Conservation (phyloP, 2,797 vertebrate species). For the Anabacerthia variegaticeps region DNA sequence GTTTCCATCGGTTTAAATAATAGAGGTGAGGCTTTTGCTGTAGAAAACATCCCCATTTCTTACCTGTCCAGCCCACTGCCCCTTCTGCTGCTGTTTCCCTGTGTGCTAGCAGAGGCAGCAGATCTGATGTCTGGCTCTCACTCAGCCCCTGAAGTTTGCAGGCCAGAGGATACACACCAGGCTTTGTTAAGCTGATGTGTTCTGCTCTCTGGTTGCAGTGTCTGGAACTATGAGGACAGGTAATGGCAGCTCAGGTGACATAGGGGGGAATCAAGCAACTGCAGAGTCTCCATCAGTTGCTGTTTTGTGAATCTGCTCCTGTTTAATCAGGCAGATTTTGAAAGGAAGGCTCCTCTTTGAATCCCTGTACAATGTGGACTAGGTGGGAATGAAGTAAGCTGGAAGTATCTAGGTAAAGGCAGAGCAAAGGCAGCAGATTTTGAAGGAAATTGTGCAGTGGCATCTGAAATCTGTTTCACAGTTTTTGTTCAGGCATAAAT, state of each 20-base stretch:
- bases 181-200: background rate
- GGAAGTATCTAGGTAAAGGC: background rate
- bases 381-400: background rate
- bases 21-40: constrained; percentile 62
- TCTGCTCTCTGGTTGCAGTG: background rate
- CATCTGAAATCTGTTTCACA: background rate
- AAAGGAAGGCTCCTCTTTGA: background rate
- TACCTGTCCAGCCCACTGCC: background rate
- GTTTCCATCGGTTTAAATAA: constrained; percentile 75
- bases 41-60: background rate
- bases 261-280: background rate
- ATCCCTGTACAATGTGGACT: background rate
- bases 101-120: background rate
- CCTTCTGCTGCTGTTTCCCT: background rate
- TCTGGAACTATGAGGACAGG: background rate
- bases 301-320: background rate
- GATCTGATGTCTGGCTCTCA: background rate
- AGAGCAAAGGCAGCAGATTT: background rate
- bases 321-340: background rate
- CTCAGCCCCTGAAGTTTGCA: background rate
- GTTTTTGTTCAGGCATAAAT: background rate
- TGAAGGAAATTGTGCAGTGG: background rate
- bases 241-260: background rate
- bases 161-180: background rate
- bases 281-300: background rate